Evolutionary conservation across 2,888 invertebrate genomes (phyloP), one percentile per base, ranked within the genome.

Genomic region (Andrena bucephala): DNA sequence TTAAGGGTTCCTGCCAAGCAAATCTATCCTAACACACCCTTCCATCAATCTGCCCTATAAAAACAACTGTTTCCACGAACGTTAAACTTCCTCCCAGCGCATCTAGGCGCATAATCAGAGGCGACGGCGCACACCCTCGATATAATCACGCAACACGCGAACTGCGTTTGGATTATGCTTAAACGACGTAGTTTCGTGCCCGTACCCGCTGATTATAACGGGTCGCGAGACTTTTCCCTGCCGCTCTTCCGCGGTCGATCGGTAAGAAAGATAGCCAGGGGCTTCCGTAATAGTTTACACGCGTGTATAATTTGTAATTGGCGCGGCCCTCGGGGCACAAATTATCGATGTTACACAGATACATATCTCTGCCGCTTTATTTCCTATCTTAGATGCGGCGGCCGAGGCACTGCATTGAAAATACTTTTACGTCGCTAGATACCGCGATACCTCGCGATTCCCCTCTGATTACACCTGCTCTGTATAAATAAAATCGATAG

Each of bases 271-370:
- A 86, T 86, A 80, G 27, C 24, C 84, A 7, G 5, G 5, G 42
- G 27, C 70, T 86, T 74, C 73, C 87, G 87, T 84, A 66, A 86
- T 79, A 78, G 78, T 81, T 86, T 86, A 77, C 84, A 77, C 81
- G 77, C 78, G 78, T 72, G 72, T 79, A 82, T 86, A 86, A 86
- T 87, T 82, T 77, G 82, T 86, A 87, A 86, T 86, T 75, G 77
- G 54, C 62, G 62, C 68, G 27, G 54, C 71, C 72, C 68, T 52
- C 70, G 29, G 59, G 78, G 54, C 48, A 78, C 68, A 63, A 86
- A 84, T 86, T 84, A 86, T 81, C 84, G 77, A 78, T 69, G 69
- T 59, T 66, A 50, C 59, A 57, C 69, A 65, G 79, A 81, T 73
- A 54, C 83, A 36, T 69, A 77, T 73, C 76, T 73, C 76, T 65